Conservation (phyloP, 1,140 invertebrate genomes). For the Tetraneura akinire region DNA sequence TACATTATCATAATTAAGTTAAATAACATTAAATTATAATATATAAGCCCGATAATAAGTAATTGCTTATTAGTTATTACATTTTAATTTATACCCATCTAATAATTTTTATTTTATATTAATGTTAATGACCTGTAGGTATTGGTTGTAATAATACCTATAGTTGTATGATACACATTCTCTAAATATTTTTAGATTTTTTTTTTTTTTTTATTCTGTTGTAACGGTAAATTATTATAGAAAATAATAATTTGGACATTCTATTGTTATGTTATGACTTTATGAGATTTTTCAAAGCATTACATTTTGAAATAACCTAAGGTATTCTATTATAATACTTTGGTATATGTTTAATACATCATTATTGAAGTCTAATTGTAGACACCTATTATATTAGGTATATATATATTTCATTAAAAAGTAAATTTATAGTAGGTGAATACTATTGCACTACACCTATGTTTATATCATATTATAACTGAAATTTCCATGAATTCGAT, state of each 20-base stretch:
- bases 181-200: slow-evolving; percentile 27
- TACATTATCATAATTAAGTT: no score
- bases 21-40: no score
- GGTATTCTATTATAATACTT: slow-evolving; percentile 31
- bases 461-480: no score
- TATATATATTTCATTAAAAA: no score
- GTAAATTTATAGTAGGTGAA: no score
- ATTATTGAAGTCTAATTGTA: neutral
- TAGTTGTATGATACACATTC: slow-evolving; percentile 10
- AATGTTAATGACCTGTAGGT: neutral
- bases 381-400: neutral
- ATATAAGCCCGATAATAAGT: no score
- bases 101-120: slow-evolving; percentile 9
- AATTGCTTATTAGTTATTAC: no score
- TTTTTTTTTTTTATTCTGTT: slow-evolving; percentile 27
- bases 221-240: slow-evolving; percentile 41
- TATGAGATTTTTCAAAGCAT: slow-evolving; percentile 25
- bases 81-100: neutral
- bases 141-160: neutral
- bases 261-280: neutral
- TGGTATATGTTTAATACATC: neutral
- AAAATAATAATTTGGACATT: slow-evolving; percentile 42
- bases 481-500: no score
- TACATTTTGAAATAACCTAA: slow-evolving; percentile 14
- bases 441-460: no score